Base-by-base conservation (phyloP, 2,113 vertebrate genomes). In the Scatophagus argus region DNA sequence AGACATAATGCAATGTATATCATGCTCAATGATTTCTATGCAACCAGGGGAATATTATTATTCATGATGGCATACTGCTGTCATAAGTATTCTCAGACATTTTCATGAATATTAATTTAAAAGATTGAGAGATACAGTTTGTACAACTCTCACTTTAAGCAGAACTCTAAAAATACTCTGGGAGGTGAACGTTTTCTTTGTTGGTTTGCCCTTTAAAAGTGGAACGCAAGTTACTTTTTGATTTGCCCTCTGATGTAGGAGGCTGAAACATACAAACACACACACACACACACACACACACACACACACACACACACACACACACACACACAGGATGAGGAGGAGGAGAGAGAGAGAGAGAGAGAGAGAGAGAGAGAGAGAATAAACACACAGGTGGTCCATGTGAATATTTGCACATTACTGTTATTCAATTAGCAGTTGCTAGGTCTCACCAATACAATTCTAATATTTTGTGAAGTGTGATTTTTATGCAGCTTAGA, bases 171-270 rank as follows among this genome's bases (percentile, higher is more conserved):
- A 84, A 70, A 84, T 74, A 83, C 58, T 65, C 58, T 49, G 27
- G 23, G 8, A 81, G 64, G 46, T 70, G 69, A 85, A 38, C 41
- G 51, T 75, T 83, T 38, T 83, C 81, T 44, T 85, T 76, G 75
- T 72, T 85, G 67, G 55, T 80, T 84, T 86, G 79, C 77, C 74
- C 81, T 88, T 84, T 87, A 74, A 90, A 91, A 85, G 67, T 74
- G 67, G 79, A 87, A 82, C 71, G 71, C 52, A 62, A 46, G 72
- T 58, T 79, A 82, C 68, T 84, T 69, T 89, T 59, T 82, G 59
- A 76, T 58, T 55, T 63, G 61, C 66, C 67, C 75, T 85, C 77
- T 38, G 63, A 87, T 74, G 75, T 62, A 61, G 12, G 54, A 83
- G 27, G 72, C 70, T 19, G 51, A 79, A 47, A 34, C 34, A 34